Evolutionary conservation across 2,888 invertebrate species (phyloP), one percentile per base, ranked within the genome.

Genomic region (Leptopilina myrica): DNA sequence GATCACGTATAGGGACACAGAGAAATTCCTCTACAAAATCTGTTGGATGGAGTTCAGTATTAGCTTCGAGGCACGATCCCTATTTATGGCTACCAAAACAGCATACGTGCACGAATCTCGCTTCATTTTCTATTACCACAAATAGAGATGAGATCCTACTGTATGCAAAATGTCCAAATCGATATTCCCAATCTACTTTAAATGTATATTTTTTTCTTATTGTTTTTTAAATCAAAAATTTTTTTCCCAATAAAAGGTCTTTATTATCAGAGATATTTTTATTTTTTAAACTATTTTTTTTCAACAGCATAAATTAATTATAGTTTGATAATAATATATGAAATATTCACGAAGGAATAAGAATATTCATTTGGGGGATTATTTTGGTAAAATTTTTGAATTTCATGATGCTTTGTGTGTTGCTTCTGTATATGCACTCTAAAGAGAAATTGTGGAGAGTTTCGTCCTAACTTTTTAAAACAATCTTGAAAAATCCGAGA

Each of bases 31-130:
- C 49, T 53, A 69, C 14, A 26, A 69, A 53, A 69, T 69, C 53
- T 69, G 53, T 49, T 33, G 53, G 0, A 69, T 69, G 20, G 46
- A 14, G 67, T 53, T 62, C 15, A 53, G 20, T 53, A 69, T 69
- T 69, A 20, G 49, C 26, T 53, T 53, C 67, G 49, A 77, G 75
- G 59, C 76, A 65, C 80, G 84, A 87, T 86, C 86, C 84, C 86
- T 87, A 86, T 87, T 87, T 87, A 87, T 85, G 84, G 84, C 78
- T 53, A 59, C 79, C 78, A 78, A 80, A 80, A 82, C 64, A 67
- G 40, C 64, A 40, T 76, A 69, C 26, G 49, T 26, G 67, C 67
- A 49, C 26, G 15, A 66, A 12, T 67, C 67, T 49, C 49, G 26
- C 46, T 20, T 2, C 43, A 69, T 69, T 69, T 69, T 69, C 67